phyloP scores from a whole-genome alignment of 2,888 invertebrate genomes.

The Callosobruchus maculatus region DNA sequence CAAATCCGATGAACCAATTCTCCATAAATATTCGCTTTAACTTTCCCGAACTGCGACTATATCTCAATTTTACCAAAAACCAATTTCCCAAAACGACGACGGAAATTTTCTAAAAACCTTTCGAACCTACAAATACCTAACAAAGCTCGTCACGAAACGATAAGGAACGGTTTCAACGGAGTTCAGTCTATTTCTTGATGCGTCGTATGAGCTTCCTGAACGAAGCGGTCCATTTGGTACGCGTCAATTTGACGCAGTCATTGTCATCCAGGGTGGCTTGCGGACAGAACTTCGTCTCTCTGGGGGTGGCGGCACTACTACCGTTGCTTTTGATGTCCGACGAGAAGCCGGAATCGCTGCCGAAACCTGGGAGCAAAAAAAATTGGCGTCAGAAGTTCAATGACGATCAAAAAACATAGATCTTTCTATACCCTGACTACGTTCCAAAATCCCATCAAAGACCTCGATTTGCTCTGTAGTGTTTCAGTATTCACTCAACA shows the following conservation, averaged over 20 bases:
- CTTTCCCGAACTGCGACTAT: not conserved
- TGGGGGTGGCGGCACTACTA: slow-evolving; percentile 35
- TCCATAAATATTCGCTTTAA: not conserved
- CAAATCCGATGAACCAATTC: not conserved
- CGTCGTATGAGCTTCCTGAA: slow-evolving; percentile 55
- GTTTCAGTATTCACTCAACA: too few species aligned
- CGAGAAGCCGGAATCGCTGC: slow-evolving; percentile 53
- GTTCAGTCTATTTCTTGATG: slow-evolving; percentile 40
- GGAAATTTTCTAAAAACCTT: not conserved
- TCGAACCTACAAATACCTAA: not conserved
- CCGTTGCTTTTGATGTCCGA: slow-evolving; percentile 48
- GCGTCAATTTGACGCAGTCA: slow-evolving; percentile 49
- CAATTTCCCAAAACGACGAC: not conserved
- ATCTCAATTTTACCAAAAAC: too few species aligned
- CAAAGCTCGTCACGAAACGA: not conserved
- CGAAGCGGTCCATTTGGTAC: slow-evolving; percentile 60
- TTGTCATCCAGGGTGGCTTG: slow-evolving; percentile 44
- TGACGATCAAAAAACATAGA: too few species aligned
- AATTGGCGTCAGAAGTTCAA: not conserved
- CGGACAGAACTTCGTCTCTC: slow-evolving; percentile 46
- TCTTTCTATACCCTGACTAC: too few species aligned
- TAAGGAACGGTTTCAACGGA: not conserved
- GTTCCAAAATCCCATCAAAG: too few species aligned
- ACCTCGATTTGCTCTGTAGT: too few species aligned
- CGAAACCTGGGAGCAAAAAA: slow-evolving; percentile 40